Conservation (phyloP, 2,113 vertebrate species). For the Microtus pennsylvanicus region DNA sequence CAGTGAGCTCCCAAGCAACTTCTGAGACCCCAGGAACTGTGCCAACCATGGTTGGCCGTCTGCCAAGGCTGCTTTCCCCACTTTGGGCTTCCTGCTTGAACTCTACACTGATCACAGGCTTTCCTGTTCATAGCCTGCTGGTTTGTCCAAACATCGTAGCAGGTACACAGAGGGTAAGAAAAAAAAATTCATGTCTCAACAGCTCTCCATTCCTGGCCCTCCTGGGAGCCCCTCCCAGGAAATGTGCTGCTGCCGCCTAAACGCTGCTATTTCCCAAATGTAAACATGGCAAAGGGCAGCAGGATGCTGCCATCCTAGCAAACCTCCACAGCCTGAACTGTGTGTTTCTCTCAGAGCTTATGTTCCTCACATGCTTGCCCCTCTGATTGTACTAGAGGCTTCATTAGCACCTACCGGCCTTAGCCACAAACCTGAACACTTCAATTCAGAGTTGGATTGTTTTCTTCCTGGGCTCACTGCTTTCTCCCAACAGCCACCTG, state of each 20-base stretch:
- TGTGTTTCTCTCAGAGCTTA: not conserved
- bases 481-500: not conserved
- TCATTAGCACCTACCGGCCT: not conserved
- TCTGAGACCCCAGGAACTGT: not conserved
- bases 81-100: not conserved
- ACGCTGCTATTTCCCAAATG: not conserved
- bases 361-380: not conserved
- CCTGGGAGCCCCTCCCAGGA: not conserved
- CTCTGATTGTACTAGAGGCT: not conserved
- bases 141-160: conserved; percentile 14
- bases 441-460: not conserved
- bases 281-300: not conserved
- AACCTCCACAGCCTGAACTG: not conserved
- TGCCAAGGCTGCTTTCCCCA: not conserved
- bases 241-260: not conserved
- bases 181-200: not conserved
- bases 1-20: not conserved
- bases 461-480: not conserved
- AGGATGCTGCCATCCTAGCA: not conserved
- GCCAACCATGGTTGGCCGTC: not conserved
- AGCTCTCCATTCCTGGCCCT: not conserved
- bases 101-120: not conserved
- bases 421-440: not conserved
- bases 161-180: not conserved
- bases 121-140: not conserved